Conservation (phyloP, 1,140 invertebrate genomes). For the Watersipora subatra region DNA sequence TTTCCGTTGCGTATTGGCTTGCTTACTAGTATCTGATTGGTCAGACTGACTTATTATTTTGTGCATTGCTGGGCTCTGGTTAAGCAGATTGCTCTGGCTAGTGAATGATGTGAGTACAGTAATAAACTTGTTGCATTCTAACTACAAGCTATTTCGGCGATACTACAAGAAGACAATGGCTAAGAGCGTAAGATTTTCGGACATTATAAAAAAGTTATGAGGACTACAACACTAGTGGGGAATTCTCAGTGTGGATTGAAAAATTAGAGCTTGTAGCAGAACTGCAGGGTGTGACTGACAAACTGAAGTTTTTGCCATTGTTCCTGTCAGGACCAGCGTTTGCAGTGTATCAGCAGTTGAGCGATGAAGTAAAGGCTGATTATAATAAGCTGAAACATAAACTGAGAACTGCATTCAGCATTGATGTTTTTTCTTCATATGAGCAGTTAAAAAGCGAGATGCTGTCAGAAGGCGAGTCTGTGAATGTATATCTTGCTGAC, state of each 20-base stretch:
- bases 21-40: too few relatives aligned
- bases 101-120: too few relatives aligned
- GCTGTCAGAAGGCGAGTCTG: background rate
- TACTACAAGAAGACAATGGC: too few relatives aligned
- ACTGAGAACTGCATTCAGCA: background rate
- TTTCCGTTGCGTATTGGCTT: too few relatives aligned
- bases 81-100: too few relatives aligned
- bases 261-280: constrained; percentile 4
- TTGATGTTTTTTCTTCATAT: background rate
- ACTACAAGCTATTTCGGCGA: background rate
- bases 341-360: constrained; percentile 1
- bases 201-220: background rate
- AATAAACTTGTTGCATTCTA: too few relatives aligned
- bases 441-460: background rate
- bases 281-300: background rate
- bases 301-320: background rate
- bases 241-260: background rate
- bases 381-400: background rate
- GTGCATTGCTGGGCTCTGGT: too few relatives aligned
- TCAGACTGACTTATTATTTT: too few relatives aligned
- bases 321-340: background rate
- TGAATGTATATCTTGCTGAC: background rate
- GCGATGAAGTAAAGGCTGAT: background rate
- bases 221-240: background rate
- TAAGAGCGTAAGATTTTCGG: background rate